Base-by-base conservation (phyloP, 2,888 invertebrate genomes). In the Gerosis bhagava region DNA sequence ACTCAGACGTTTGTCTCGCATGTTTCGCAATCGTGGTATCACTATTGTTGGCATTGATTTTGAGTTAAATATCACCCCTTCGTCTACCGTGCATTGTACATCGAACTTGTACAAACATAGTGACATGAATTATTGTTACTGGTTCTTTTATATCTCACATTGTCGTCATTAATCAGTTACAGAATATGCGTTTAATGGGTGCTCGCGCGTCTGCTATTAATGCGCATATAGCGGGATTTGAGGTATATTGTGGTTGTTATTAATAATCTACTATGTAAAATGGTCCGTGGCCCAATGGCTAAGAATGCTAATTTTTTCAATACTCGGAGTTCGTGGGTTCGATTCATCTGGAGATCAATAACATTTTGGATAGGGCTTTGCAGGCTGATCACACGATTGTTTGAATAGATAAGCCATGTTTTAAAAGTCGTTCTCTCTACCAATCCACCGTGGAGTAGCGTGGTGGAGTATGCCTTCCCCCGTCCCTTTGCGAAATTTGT, bases 61-160 rank as follows among this genome's bases (percentile, higher is more conserved):
- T 77, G 73, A 83, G 78, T 79, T 79, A 73, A 82, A 81, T 76
- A 77, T 80, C 76, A 83, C 80, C 83, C 83, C 77, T 81, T 79
- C 70, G 65, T 66, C 66, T 62, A 53, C 50, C 52, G 58, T 69
- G 67, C 65, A 68, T 68, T 65, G 65, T 67, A 79, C 73, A 74
- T 54, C 50, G 50, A 49, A 47, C 32, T 49, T 42, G 45, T 51
- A 50, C 50, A 56, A 57, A 56, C 54, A 54, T 51, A 51, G 29
- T 42, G 52, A 56, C 50, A 56, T 56, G 78, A 83, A 72, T 81
- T 81, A 83, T 82, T 71, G 70, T 70, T 68, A 70, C 75, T 67
- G 68, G 74, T 77, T 76, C 71, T 77, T 77, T 77, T 73, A 71
- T 76, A 61, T 67, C 60, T 43, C 62, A 21, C 36, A 29, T 63